Conservation (phyloP, 2,888 invertebrate species). For the Onchidella celtica region DNA sequence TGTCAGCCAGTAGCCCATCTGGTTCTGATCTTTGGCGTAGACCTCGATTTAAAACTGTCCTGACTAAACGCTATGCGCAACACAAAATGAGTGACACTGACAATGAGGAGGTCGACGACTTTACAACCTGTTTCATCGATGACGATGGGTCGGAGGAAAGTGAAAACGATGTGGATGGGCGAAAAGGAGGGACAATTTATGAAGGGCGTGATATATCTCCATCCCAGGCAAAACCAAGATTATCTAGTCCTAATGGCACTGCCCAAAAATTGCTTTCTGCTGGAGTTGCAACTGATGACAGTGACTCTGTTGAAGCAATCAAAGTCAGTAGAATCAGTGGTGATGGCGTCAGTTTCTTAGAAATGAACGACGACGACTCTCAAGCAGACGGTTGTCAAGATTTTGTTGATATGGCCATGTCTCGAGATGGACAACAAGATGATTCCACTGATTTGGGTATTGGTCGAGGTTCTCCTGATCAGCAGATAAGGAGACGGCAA, state of each 20-base stretch:
- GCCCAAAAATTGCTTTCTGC: conserved; percentile 2
- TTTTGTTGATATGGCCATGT: conserved; percentile 36
- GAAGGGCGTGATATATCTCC: background rate
- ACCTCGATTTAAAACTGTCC: conserved; percentile 14
- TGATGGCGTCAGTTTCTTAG: background rate
- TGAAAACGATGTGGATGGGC: background rate
- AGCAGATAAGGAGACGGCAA: background rate
- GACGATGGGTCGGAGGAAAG: conserved; percentile 1
- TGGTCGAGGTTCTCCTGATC: background rate
- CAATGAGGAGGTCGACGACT: background rate
- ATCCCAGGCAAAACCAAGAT: background rate
- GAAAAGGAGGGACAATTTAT: background rate
- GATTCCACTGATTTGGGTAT: background rate
- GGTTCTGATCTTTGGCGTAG: background rate
- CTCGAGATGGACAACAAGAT: background rate
- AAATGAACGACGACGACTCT: background rate
- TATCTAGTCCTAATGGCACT: background rate
- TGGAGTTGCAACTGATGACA: background rate
- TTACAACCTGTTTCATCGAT: background rate
- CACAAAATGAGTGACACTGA: conserved; percentile 4
- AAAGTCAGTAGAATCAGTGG: background rate
- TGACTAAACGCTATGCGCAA: background rate
- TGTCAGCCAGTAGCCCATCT: background rate
- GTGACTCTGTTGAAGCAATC: background rate
- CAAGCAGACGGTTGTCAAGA: background rate